These are phyloP conservation scores for Polylopha cassiicola DNA, from an alignment of 2,888 invertebrate genomes.

Conservation along the genomic window DNA sequence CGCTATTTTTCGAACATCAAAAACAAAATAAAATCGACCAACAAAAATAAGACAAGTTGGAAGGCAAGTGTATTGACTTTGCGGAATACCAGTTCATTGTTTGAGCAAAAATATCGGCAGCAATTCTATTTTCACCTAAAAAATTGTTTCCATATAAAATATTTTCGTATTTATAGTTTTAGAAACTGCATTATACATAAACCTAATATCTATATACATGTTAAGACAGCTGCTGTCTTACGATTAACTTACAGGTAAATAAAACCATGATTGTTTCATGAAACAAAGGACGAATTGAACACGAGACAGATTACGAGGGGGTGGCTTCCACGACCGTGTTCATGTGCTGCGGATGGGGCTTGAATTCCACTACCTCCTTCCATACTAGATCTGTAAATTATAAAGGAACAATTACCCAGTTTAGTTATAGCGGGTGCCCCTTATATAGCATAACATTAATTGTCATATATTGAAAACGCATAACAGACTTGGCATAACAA, in stretches of 20 bases:
- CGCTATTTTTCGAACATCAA: neutral
- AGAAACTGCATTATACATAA: slow-evolving; percentile 17
- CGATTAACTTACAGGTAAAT: slow-evolving; percentile 5
- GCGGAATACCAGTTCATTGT: slow-evolving; percentile 1
- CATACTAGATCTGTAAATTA: slow-evolving; percentile 86
- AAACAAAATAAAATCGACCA: neutral
- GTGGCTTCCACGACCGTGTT: slow-evolving; percentile 69
- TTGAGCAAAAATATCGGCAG: slow-evolving; percentile 7
- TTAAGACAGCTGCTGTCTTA: slow-evolving; percentile 14
- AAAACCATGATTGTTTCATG: slow-evolving; percentile 3
- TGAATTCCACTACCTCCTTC: slow-evolving; percentile 88
- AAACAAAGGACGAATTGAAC: slow-evolving; percentile 1
- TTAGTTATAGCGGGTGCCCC: too few relatives aligned
- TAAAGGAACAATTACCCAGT: too few relatives aligned
- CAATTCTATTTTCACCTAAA: neutral
- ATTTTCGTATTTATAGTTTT: slow-evolving; percentile 3
- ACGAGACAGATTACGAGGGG: slow-evolving; percentile 41
- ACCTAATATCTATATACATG: slow-evolving; percentile 17
- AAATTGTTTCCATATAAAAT: slow-evolving; percentile 6
- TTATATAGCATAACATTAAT: too few relatives aligned
- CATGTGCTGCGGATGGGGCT: slow-evolving; percentile 79
- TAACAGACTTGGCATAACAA: too few relatives aligned
- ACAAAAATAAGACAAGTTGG: slow-evolving; percentile 1
- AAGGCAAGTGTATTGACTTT: slow-evolving; percentile 8
- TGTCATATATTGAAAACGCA: too few relatives aligned